phyloP scores from a whole-genome alignment of 2,797 vertebrate species.

The Paguma larvata region DNA sequence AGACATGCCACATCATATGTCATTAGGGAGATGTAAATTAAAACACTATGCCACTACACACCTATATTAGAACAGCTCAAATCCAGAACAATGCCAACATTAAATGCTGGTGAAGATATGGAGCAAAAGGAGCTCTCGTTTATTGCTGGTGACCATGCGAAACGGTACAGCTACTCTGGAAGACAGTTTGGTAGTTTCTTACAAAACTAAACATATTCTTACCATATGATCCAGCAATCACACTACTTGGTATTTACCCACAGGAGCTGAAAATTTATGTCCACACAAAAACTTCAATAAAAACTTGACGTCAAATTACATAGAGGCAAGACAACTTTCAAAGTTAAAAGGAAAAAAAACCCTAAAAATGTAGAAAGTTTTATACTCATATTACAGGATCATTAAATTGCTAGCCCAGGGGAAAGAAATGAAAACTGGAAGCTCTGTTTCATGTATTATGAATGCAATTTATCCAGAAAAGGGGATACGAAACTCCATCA shows the following conservation, averaged over 20 bases:
- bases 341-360: neutral
- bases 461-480: neutral
- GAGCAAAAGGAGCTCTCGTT: neutral
- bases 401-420: neutral
- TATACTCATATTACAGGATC: neutral
- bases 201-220: neutral
- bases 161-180: neutral
- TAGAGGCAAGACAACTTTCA: neutral
- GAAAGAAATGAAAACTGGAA: neutral
- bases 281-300: neutral
- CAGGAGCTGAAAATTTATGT: neutral
- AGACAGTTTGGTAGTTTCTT: neutral
- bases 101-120: neutral
- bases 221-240: neutral
- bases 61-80: neutral
- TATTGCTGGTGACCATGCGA: neutral
- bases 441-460: neutral
- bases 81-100: neutral
- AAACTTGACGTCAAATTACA: neutral
- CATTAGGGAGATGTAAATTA: slow-evolving; percentile 4
- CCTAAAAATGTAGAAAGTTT: neutral
- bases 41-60: neutral
- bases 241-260: neutral
- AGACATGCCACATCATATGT: neutral
- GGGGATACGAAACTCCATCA: neutral